Evolutionary conservation across 2,113 vertebrate genomes (phyloP).

Genomic region (Macheiramphus alcinus): DNA sequence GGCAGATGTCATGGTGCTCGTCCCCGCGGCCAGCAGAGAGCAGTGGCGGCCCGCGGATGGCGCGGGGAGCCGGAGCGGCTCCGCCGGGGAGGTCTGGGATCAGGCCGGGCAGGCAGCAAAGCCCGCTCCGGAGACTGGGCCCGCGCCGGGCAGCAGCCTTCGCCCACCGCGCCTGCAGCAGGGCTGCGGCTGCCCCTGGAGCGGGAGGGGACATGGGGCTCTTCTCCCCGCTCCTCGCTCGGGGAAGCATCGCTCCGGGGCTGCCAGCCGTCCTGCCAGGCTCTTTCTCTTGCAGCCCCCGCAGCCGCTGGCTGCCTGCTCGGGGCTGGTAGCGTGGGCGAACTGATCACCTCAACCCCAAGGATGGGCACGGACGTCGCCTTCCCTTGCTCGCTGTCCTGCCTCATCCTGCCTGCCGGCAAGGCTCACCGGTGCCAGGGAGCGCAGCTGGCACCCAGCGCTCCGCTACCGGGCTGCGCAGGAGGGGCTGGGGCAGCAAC

Average conservation of each 20-base stretch:
- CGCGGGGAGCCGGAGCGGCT: no score
- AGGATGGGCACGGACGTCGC: neutral
- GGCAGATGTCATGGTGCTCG: no score
- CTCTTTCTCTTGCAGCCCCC: neutral
- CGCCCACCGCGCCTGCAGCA: accelerated
- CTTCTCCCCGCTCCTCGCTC: neutral
- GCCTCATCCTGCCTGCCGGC: neutral
- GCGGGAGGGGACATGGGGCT: neutral
- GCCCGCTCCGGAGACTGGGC: neutral
- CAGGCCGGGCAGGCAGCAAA: neutral
- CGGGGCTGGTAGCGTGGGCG: neutral
- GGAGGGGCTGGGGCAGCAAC: neutral
- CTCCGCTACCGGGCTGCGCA: no score
- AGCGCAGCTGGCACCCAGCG: neutral
- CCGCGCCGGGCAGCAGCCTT: neutral
- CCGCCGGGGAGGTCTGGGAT: neutral
- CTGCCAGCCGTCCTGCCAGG: neutral
- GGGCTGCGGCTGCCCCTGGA: neutral
- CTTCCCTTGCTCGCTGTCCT: neutral
- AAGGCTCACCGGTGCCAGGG: neutral
- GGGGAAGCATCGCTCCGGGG: accelerated
- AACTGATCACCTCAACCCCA: accelerated
- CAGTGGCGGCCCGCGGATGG: neutral
- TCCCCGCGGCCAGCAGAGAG: constrained; percentile 10
- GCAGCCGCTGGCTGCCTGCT: neutral